Base-by-base conservation (phyloP, 2,888 invertebrate genomes). In the Macrosoma leucophasiata region DNA sequence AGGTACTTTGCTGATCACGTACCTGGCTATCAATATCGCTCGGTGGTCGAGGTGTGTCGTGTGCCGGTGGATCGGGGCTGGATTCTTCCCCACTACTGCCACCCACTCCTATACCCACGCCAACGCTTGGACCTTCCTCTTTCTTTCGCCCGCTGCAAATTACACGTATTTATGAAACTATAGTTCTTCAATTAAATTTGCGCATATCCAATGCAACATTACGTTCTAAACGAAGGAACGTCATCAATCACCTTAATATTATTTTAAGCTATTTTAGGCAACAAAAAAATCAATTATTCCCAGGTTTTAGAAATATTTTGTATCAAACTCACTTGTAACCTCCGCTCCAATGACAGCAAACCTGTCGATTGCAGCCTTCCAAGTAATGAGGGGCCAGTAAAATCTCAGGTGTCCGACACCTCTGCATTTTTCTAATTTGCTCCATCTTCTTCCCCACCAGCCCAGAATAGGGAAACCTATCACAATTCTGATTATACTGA, bases 11-110 rank as follows among this genome's bases (percentile, higher is more conserved):
- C 6, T 6, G 18, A 8, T 2, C 14, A 28, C 18, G 17, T 52
- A 93, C 88, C 85, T 94, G 93, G 65, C 90, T 90, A 59, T 92
- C 92, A 48, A 92, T 87, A 62, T 92, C 92, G 26, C 91, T 91
- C 34, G 89, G 87, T 15, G 87, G 86, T 3, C 89, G 64, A 23
- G 86, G 87, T 2, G 78, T 76, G 55, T 68, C 85, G 11, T 61
- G 60, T 59, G 62, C 76, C 29, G 79, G 82, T 61, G 61, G 87
- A 64, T 66, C 86, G 0, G 64, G 58, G 7, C 58, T 54, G 0
- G 74, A 75, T 43, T 78, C 79, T 19, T 68, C 72, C 3, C 78
- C 77, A 39, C 78, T 76, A 40, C 78, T 78, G 12, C 50, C 61
- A 2, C 49, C 48, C 5, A 36, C 53, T 2, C n/a, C n/a, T n/a